These are phyloP conservation scores for Cheilosia scutellata DNA, from an alignment of 2,888 invertebrate genomes.

Conservation along the genomic window DNA sequence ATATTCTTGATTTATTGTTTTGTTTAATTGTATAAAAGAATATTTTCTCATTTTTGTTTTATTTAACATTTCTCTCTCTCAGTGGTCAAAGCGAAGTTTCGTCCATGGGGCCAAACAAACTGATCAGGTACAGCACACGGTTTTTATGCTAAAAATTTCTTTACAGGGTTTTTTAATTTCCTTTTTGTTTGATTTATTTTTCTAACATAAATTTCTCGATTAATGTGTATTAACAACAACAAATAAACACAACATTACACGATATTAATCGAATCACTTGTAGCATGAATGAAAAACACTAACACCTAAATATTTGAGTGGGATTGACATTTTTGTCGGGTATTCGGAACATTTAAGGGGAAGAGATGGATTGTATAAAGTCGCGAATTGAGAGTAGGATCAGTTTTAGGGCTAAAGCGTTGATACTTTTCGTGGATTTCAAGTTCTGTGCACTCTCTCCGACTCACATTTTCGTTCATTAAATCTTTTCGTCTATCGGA, in stretches of 20 bases:
- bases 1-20: slow-evolving; percentile 32
- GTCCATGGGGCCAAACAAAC: slow-evolving; percentile 85
- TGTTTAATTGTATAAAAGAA: slow-evolving; percentile 67
- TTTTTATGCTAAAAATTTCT: slow-evolving; percentile 76
- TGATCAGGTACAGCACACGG: slow-evolving; percentile 85
- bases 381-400: too few relatives aligned
- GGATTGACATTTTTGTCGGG: not conserved
- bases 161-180: slow-evolving; percentile 54
- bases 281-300: slow-evolving; percentile 20
- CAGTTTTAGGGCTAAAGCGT: too few relatives aligned
- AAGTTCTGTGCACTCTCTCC: too few relatives aligned
- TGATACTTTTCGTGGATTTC: too few relatives aligned
- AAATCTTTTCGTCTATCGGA: too few relatives aligned
- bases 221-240: slow-evolving; percentile 25
- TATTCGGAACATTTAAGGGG: not conserved
- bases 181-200: slow-evolving; percentile 18
- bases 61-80: slow-evolving; percentile 77
- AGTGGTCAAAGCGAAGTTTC: slow-evolving; percentile 84
- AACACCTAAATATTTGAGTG: not conserved
- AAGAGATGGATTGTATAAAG: not conserved
- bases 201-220: slow-evolving; percentile 28
- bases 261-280: slow-evolving; percentile 6
- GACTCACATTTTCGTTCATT: too few relatives aligned
- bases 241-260: not conserved
- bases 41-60: slow-evolving; percentile 58